Conservation (phyloP, 2,113 vertebrate genomes). For the Pachycephala philippinensis region DNA sequence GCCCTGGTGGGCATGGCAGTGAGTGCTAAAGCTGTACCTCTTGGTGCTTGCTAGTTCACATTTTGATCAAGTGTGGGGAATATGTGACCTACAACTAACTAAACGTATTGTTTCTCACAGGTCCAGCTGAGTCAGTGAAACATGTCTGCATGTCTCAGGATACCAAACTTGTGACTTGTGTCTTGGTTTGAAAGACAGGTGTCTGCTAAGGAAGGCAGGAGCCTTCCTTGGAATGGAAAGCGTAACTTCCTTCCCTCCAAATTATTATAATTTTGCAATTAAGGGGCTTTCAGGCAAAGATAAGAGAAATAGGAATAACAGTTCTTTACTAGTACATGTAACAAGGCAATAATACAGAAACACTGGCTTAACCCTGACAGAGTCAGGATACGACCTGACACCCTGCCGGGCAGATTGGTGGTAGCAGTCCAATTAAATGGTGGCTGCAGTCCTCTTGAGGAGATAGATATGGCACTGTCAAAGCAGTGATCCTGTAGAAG, state of each 20-base stretch:
- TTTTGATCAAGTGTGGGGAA: slow-evolving; percentile 13
- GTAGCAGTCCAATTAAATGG: neutral
- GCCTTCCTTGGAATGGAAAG: neutral
- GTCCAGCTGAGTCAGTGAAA: neutral
- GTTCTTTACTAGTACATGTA: neutral
- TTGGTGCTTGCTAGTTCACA: neutral
- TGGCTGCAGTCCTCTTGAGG: neutral
- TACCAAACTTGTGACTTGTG: neutral
- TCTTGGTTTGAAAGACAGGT: neutral
- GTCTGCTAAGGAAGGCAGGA: neutral
- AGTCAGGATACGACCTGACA: neutral
- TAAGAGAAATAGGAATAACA: neutral
- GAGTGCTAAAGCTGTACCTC: neutral
- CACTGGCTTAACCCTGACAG: neutral
- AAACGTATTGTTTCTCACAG: neutral
- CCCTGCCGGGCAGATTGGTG: neutral
- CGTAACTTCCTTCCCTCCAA: neutral
- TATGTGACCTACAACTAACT: neutral
- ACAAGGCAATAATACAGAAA: neutral
- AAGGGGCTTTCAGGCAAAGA: neutral
- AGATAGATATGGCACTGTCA: neutral
- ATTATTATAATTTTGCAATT: neutral
- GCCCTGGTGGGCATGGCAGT: neutral
- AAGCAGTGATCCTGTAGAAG: neutral
- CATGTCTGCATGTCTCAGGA: neutral